Percentiles rank a stretch among this genome's conserved stretches.
phyloP scores from a whole-genome alignment of 92 coral and sea anemone species.

The Actinernus sp. region DNA sequence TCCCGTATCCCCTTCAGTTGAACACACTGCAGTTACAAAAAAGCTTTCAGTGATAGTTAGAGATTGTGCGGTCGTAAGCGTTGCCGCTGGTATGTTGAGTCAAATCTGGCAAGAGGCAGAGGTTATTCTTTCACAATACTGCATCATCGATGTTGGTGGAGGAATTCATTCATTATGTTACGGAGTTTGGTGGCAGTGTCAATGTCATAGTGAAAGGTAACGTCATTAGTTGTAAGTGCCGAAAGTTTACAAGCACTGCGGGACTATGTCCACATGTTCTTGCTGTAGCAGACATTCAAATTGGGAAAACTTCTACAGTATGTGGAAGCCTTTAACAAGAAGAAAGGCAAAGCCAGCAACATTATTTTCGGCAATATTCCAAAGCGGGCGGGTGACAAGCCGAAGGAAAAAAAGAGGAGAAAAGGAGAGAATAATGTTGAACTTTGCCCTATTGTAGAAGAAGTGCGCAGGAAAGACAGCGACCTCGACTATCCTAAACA shows the following conservation, averaged over 20 bases:
- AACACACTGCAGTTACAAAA: not conserved
- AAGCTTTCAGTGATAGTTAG: conserved; percentile 19
- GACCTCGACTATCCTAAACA: too few species aligned
- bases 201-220: too few species aligned
- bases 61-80: conserved; percentile 27
- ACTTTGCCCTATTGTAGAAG: conserved; percentile 25
- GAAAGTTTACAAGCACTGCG: conserved; percentile 22
- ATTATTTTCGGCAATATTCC: conserved; percentile 11
- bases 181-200: conserved; percentile 17
- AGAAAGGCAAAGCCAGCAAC: not conserved
- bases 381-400: conserved; percentile 31
- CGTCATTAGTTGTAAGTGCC: conserved; percentile 34
- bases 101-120: conserved; percentile 58
- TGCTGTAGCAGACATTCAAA: conserved; percentile 31
- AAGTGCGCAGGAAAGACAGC: too few species aligned
- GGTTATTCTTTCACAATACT: conserved; percentile 28
- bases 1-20: too few species aligned
- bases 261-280: too few species aligned
- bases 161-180: conserved; percentile 28
- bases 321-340: conserved; percentile 1
- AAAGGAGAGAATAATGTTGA: conserved; percentile 49
- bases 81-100: conserved; percentile 8
- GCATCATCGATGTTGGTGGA: conserved; percentile 22
- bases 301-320: conserved; percentile 14
- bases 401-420: too few species aligned